phyloP scores from a whole-genome alignment of 2,797 vertebrate species.

The Benthosema pterotum region DNA sequence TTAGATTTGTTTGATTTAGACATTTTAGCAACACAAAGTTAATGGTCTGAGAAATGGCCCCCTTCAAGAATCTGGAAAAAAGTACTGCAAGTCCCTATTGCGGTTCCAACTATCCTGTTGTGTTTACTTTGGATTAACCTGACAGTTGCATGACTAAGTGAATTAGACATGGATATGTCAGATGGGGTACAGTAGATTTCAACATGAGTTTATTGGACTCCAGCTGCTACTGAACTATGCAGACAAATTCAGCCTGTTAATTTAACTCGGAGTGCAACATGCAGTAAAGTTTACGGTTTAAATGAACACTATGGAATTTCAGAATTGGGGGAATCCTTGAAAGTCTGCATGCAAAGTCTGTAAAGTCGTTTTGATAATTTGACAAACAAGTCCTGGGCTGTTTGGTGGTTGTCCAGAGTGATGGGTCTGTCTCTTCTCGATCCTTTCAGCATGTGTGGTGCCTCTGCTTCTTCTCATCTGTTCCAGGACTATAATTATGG shows the following conservation, averaged over 20 bases:
- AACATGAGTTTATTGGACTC: no score
- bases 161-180: no score
- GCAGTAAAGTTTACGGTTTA: no score
- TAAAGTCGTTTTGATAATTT: not conserved
- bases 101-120: not conserved
- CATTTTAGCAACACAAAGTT: slow-evolving; percentile 1
- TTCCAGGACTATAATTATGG: slow-evolving; percentile 51
- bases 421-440: slow-evolving; percentile 8
- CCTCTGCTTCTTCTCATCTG: slow-evolving; percentile 33
- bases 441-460: slow-evolving; percentile 19
- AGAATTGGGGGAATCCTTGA: slow-evolving; percentile 4
- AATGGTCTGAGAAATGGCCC: not conserved
- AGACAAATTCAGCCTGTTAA: not conserved
- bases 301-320: no score
- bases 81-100: not conserved
- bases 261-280: no score
- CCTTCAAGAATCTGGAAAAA: no score
- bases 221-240: not conserved
- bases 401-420: not conserved
- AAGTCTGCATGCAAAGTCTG: slow-evolving; percentile 6
- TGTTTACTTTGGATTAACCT: not conserved
- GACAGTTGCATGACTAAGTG: slow-evolving; percentile 2
- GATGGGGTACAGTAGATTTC: no score
- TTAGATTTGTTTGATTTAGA: no score
- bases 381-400: slow-evolving; percentile 4